A percentile compares a stretch with the other conserved stretches of the same genome.
Evolutionary conservation across 2,888 invertebrate species (phyloP).

Genomic region (Ectemnius cavifrons): DNA sequence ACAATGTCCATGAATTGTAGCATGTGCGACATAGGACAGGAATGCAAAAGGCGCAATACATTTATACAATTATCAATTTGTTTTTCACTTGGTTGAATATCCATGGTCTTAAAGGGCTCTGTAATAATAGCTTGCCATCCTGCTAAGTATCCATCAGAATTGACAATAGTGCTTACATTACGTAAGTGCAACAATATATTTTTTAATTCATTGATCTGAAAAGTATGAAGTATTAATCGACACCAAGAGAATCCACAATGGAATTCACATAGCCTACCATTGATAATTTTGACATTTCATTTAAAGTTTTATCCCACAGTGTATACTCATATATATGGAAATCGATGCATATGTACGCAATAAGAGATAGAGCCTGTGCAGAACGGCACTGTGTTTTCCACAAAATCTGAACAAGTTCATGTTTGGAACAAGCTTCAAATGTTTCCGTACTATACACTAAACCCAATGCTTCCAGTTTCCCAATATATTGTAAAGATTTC

Average conservation of each 20-base stretch:
- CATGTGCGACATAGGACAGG: slow-evolving; percentile 66
- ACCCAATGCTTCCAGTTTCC: slow-evolving; percentile 73
- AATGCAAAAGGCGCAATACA: slow-evolving; percentile 64
- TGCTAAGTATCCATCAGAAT: slow-evolving; percentile 64
- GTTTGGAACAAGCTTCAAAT: slow-evolving; percentile 68
- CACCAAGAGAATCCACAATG: background rate
- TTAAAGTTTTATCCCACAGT: slow-evolving; percentile 64
- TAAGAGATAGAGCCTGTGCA: slow-evolving; percentile 62
- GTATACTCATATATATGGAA: slow-evolving; percentile 64
- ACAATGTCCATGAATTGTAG: slow-evolving; percentile 62
- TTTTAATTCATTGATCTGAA: slow-evolving; percentile 66
- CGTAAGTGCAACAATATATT: slow-evolving; percentile 62
- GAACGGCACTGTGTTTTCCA: slow-evolving; percentile 59
- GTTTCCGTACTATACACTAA: slow-evolving; percentile 68
- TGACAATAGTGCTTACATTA: slow-evolving; percentile 57
- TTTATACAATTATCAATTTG: slow-evolving; percentile 66
- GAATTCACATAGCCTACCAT: slow-evolving; percentile 56
- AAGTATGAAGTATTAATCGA: background rate
- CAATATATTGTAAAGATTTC: slow-evolving; percentile 70
- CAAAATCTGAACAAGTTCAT: slow-evolving; percentile 65
- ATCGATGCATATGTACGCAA: slow-evolving; percentile 69
- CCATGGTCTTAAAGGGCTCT: slow-evolving; percentile 67
- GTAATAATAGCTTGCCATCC: slow-evolving; percentile 69
- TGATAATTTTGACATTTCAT: slow-evolving; percentile 62
- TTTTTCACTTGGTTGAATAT: slow-evolving; percentile 50